Evolutionary conservation across 2,888 invertebrate genomes (phyloP), one percentile per base, ranked within the genome.

Genomic region (Hemistola chrysoprasaria): DNA sequence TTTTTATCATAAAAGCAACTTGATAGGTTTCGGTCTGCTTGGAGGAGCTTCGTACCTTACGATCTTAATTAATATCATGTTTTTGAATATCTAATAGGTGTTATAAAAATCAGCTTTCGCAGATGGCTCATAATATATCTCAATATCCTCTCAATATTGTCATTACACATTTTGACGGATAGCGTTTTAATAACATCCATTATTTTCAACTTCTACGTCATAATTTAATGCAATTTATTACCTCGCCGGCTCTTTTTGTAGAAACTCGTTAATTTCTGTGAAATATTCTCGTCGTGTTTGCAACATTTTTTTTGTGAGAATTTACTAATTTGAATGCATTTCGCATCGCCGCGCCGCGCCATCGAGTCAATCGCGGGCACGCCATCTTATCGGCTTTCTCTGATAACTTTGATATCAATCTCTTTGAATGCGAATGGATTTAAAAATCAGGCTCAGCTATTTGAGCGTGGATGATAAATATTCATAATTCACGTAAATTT

Each of bases 241-340:
- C 30, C 26, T 9, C 21, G 8, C 20, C 8, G 29, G 22, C 30
- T 34, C 34, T 35, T 38, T 42, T 43, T 44, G 38, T 31, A 38
- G 22, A 20, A 41, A 29, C 34, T 53, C 43, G 48, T 50, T 50
- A 50, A 27, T 43, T 47, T 32, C 9, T 8, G 10, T 5, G 23
- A 16, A 40, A 42, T 47, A 44, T 47, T 45, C 49, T 26, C 29
- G 9, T 23, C 48, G 10, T 42, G 46, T 43, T 36, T 34, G 33
- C 30, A 39, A 11, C 35, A 9, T 33, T 39, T 47, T 51, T 54
- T 51, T 40, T 38, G 36, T 8, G 9, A 37, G 16, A 36, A 41
- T 42, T 44, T 29, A 32, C 45, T 50, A 32, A 56, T 59, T 54
- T 44, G 50, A 51, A 56, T 59, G 53, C 54, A 54, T 47, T 45